A percentile compares a stretch with the other conserved stretches of the same genome.
Conservation (phyloP, 2,797 vertebrate species). For the Cyclura pinguis region DNA sequence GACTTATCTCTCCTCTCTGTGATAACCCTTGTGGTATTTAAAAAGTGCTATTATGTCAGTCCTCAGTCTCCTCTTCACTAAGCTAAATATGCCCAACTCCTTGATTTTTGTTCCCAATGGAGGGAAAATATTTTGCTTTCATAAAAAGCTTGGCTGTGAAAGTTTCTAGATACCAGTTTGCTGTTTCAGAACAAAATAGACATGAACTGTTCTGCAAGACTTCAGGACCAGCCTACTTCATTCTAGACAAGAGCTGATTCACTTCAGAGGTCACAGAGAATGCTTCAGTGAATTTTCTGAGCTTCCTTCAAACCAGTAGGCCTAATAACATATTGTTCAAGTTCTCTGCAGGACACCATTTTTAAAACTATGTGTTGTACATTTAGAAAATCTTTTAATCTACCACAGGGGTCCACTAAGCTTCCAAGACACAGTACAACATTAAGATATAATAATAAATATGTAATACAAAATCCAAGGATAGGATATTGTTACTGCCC, state of each 20-base stretch:
- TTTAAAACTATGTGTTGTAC: not conserved
- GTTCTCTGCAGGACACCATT: accelerated
- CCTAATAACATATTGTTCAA: not conserved
- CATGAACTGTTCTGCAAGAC: not conserved
- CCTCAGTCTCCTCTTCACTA: no score
- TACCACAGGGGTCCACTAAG: not conserved
- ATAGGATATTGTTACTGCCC: no score
- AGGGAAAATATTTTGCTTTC: not conserved
- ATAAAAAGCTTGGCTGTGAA: not conserved
- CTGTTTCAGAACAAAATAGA: not conserved
- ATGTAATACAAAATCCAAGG: not conserved
- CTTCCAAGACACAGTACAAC: not conserved
- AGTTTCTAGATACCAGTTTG: not conserved
- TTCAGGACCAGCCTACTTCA: not conserved
- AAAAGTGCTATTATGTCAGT: no score
- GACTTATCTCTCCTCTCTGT: no score
- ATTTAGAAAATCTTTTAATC: not conserved
- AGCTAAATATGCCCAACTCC: not conserved
- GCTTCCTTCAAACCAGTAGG: not conserved
- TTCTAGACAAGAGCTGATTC: not conserved
- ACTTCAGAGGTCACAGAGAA: not conserved
- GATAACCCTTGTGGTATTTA: no score
- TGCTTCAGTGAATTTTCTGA: not conserved
- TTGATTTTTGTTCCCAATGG: not conserved
- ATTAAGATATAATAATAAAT: not conserved